Evolutionary conservation across 2,113 vertebrate species (phyloP).

Genomic region (Picathartes gymnocephalus): DNA sequence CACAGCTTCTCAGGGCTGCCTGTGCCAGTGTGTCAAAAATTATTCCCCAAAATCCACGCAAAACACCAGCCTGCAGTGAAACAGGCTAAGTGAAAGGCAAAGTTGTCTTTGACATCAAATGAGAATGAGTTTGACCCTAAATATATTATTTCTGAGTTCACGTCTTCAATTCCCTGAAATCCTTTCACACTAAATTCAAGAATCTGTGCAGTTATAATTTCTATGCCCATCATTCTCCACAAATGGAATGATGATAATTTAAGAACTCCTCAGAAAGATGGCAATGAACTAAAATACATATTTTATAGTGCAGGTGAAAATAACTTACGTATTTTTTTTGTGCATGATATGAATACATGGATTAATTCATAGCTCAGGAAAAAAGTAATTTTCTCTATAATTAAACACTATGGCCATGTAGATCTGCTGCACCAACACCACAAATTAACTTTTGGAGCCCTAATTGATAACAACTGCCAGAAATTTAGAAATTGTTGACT

Average conservation of each 20-base stretch:
- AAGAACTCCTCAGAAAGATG: neutral
- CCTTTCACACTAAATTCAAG: neutral
- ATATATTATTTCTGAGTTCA: neutral
- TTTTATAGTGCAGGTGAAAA: slow-evolving; percentile 11
- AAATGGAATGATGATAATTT: neutral
- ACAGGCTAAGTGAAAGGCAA: neutral
- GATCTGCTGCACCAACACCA: neutral
- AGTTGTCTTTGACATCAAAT: neutral
- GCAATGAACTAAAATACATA: neutral
- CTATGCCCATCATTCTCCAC: neutral
- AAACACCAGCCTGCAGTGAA: neutral
- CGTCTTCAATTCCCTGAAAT: neutral
- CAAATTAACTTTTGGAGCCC: slow-evolving; percentile 1
- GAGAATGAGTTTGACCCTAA: neutral
- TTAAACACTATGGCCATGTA: neutral
- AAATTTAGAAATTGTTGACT: slow-evolving; percentile 15
- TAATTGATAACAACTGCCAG: slow-evolving; percentile 11
- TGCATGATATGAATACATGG: neutral
- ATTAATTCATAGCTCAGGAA: neutral
- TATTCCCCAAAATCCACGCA: neutral
- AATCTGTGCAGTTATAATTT: neutral
- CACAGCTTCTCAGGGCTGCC: neutral
- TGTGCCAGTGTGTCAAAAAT: neutral
- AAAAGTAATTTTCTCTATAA: neutral
- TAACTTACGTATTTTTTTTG: neutral